Evolutionary conservation across 2,113 vertebrate genomes (phyloP).

Genomic region (Helogale parvula): DNA sequence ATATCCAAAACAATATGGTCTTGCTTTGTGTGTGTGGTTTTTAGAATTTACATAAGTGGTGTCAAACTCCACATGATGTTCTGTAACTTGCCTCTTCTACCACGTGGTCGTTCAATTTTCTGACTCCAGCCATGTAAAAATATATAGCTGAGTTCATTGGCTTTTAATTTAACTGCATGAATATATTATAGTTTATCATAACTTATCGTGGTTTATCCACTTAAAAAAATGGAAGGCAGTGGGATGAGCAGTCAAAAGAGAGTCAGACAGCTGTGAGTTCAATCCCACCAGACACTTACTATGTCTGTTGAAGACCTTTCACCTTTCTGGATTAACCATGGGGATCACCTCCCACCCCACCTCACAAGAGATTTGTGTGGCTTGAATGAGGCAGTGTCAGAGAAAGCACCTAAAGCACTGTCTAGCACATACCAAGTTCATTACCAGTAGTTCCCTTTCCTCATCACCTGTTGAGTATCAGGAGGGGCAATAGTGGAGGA

Average conservation of each 20-base stretch:
- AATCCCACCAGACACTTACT: not conserved
- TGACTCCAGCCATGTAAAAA: not conserved
- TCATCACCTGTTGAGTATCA: not conserved
- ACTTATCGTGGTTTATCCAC: not conserved
- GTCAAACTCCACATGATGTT: not conserved
- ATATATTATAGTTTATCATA: not conserved
- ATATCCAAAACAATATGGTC: constrained; percentile 39
- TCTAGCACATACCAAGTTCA: not conserved
- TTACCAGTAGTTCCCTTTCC: not conserved
- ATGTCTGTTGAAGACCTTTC: not conserved
- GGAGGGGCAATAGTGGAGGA: not conserved
- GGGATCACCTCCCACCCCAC: not conserved
- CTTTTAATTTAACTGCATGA: not conserved
- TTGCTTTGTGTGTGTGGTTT: constrained; percentile 17
- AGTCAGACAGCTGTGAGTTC: not conserved
- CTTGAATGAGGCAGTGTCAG: not conserved
- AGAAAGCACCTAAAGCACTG: not conserved
- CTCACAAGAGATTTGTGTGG: not conserved
- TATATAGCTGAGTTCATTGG: not conserved
- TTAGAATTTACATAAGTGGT: not conserved
- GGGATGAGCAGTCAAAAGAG: not conserved
- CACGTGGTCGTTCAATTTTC: not conserved
- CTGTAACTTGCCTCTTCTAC: not conserved
- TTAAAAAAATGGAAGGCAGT: not conserved
- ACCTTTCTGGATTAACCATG: not conserved